These are phyloP conservation scores for Opisthocomus hoazin DNA, from an alignment of 2,113 vertebrate genomes.

Conservation along the genomic window DNA sequence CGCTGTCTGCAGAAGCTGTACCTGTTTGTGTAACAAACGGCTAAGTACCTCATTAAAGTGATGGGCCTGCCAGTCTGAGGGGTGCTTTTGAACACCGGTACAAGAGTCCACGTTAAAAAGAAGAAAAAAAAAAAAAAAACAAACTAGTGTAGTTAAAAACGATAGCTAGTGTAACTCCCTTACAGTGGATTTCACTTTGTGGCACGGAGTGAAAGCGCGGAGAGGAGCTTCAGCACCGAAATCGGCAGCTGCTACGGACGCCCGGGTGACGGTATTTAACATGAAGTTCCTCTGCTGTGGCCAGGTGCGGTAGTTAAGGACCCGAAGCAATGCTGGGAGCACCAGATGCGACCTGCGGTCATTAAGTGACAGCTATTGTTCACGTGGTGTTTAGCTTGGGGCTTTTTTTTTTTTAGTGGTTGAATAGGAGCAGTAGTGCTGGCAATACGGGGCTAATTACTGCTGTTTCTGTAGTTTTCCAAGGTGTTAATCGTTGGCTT, in stretches of 20 bases:
- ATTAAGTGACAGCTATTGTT: neutral
- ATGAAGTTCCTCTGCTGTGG: neutral
- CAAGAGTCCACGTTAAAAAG: no score
- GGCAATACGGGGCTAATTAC: neutral
- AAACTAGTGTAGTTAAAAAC: no score
- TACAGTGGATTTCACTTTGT: neutral
- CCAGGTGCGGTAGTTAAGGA: neutral
- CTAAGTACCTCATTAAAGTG: neutral
- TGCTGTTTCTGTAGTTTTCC: neutral
- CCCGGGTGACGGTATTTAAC: neutral
- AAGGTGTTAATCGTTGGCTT: neutral
- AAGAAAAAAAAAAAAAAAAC: neutral
- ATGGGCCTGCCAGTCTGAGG: no score
- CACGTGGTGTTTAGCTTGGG: neutral
- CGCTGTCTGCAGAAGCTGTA: neutral
- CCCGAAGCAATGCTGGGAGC: neutral
- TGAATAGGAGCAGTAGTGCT: neutral
- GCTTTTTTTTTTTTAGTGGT: neutral
- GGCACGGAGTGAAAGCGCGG: neutral
- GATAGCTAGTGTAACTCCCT: neutral
- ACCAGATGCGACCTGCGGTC: neutral
- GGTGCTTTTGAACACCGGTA: fast-evolving
- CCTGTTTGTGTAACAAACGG: neutral
- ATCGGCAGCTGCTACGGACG: neutral
- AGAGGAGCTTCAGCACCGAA: neutral